Percentiles rank a stretch among this genome's conserved stretches.
Conservation (phyloP, 2,888 invertebrate species). For the Bedellia somnulentella region DNA sequence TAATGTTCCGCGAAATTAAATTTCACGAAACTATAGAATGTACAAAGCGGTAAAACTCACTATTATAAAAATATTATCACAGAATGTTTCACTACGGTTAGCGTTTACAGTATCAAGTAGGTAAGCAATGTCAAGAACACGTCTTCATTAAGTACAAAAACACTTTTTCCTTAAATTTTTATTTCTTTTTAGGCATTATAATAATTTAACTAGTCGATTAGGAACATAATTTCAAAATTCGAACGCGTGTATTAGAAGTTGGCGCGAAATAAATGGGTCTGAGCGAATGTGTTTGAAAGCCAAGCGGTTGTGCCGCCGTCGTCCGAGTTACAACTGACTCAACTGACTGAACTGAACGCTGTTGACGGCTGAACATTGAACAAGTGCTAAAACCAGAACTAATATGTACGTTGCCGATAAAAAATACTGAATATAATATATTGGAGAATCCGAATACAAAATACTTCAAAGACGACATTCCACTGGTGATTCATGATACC, state of each 20-base stretch:
- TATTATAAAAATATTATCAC: constrained; percentile 43
- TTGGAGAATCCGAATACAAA: too few species aligned
- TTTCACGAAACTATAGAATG: constrained; percentile 43
- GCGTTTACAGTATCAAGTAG: constrained; percentile 23
- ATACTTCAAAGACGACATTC: too few species aligned
- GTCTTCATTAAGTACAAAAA: too few species aligned
- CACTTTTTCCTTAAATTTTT: too few species aligned
- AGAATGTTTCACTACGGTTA: constrained; percentile 27
- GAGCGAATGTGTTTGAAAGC: constrained; percentile 22
- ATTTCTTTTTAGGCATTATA: constrained; percentile 55
- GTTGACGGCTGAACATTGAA: too few species aligned
- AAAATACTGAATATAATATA: too few species aligned
- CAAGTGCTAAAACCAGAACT: constrained; percentile 33
- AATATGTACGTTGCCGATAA: constrained; percentile 51
- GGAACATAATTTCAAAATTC: constrained; percentile 19
- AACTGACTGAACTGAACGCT: too few species aligned
- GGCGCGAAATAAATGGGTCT: constrained; percentile 35
- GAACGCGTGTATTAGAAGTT: constrained; percentile 30
- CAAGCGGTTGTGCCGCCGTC: constrained; percentile 35
- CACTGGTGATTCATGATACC: too few species aligned
- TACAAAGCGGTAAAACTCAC: constrained; percentile 18
- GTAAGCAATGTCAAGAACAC: constrained; percentile 27
- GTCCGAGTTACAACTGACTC: constrained; percentile 47
- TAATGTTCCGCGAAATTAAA: constrained; percentile 46
- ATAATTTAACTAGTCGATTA: constrained; percentile 13